Evolutionary conservation across 1,140 invertebrate genomes (phyloP).

Genomic region (Drosophila asahinai): DNA sequence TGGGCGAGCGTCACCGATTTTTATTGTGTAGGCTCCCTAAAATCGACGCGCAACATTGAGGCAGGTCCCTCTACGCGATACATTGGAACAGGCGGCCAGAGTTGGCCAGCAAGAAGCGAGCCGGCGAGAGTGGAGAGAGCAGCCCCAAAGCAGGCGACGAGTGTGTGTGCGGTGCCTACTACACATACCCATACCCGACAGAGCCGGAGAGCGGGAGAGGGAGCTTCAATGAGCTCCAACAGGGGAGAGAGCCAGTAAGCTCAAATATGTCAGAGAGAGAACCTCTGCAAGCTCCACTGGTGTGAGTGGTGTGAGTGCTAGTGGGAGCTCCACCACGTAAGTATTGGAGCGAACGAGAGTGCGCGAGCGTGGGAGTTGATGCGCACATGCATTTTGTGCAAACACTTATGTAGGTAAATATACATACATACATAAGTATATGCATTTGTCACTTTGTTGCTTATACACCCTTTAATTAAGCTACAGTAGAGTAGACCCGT

Average conservation of each 20-base stretch:
- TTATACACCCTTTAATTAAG: constrained; percentile 25
- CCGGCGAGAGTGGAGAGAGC: constrained; percentile 16
- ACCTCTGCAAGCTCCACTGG: constrained; percentile 8
- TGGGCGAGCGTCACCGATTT: constrained; percentile 42
- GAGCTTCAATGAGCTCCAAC: constrained; percentile 18
- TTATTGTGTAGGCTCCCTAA: constrained; percentile 64
- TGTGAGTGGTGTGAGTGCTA: not conserved
- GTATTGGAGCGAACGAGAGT: constrained; percentile 8
- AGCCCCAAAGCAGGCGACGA: constrained; percentile 36
- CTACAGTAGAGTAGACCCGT: not conserved
- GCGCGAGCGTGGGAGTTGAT: constrained; percentile 52
- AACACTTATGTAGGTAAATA: not conserved
- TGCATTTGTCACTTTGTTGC: constrained; percentile 5
- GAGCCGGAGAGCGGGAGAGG: constrained; percentile 13
- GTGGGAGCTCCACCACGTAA: constrained; percentile 8
- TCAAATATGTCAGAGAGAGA: constrained; percentile 14
- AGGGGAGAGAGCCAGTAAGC: constrained; percentile 5
- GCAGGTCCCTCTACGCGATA: constrained; percentile 84
- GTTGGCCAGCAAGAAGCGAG: constrained; percentile 33
- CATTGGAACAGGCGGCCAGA: constrained; percentile 73
- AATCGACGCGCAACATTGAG: constrained; percentile 80
- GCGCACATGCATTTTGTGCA: constrained; percentile 18
- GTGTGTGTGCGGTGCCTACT: constrained; percentile 28
- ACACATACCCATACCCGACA: constrained; percentile 1
- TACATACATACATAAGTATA: not conserved